These are phyloP conservation scores for Heliconius hermathena DNA, from an alignment of 1,140 invertebrate species.

Conservation along the genomic window DNA sequence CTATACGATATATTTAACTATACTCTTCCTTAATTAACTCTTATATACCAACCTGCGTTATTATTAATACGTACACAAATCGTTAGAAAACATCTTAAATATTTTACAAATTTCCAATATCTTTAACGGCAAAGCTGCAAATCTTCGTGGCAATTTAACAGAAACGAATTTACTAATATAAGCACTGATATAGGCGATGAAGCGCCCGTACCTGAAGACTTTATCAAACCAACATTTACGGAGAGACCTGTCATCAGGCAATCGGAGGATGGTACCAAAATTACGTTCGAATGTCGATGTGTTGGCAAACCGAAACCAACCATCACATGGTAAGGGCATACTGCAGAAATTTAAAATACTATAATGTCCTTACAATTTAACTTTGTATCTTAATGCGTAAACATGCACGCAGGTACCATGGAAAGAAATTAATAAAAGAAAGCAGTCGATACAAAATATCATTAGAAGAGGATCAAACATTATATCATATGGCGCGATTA, in stretches of 20 bases:
- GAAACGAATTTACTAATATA: slow-evolving; percentile 48
- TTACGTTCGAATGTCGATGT: slow-evolving; percentile 97
- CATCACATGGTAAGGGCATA: slow-evolving; percentile 92
- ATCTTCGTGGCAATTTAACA: slow-evolving; percentile 47
- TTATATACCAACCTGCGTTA: slow-evolving; percentile 56
- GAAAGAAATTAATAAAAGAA: slow-evolving; percentile 89
- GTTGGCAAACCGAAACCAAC: slow-evolving; percentile 96
- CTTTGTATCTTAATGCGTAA: slow-evolving; percentile 20
- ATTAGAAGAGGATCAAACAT: slow-evolving; percentile 91
- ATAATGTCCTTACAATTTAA: slow-evolving; percentile 31
- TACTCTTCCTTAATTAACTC: slow-evolving; percentile 69
- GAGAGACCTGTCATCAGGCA: slow-evolving; percentile 97
- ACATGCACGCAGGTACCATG: slow-evolving; percentile 88
- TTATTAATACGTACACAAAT: slow-evolving; percentile 60
- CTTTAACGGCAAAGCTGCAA: slow-evolving; percentile 55
- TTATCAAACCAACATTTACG: slow-evolving; percentile 97
- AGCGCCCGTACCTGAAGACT: slow-evolving; percentile 93
- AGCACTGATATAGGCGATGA: slow-evolving; percentile 90
- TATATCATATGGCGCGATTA: slow-evolving; percentile 93
- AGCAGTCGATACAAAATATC: slow-evolving; percentile 89
- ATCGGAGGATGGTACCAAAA: slow-evolving; percentile 95
- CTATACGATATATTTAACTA: slow-evolving; percentile 60
- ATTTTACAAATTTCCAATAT: slow-evolving; percentile 35
- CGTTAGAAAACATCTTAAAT: slow-evolving; percentile 80
- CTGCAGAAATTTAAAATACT: slow-evolving; percentile 22